Percentiles rank a stretch among this genome's conserved stretches.
These are phyloP conservation scores for Eremobia ochroleuca DNA, from an alignment of 2,888 invertebrate genomes.

Conservation along the genomic window DNA sequence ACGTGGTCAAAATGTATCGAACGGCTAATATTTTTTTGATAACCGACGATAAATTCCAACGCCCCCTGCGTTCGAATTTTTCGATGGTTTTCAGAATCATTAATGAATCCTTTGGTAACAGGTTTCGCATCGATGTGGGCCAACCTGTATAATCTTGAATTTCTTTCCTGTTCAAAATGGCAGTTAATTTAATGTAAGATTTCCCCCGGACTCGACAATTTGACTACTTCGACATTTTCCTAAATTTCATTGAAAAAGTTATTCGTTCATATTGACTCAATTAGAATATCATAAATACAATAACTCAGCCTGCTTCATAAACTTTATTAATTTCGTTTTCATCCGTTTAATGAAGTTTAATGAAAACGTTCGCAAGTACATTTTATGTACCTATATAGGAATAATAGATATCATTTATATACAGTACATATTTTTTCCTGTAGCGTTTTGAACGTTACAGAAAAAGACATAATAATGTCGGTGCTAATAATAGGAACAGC, in stretches of 20 bases:
- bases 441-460: neutral
- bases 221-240: slow-evolving; percentile 15
- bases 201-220: slow-evolving; percentile 14
- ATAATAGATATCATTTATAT: slow-evolving; percentile 1
- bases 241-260: slow-evolving; percentile 20
- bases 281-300: slow-evolving; percentile 46
- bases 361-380: slow-evolving; percentile 9
- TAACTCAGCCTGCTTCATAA: slow-evolving; percentile 24
- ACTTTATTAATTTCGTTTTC: slow-evolving; percentile 50
- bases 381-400: neutral
- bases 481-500: neutral
- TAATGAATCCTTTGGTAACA: no score
- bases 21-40: neutral
- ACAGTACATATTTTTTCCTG: no score
- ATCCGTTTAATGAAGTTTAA: slow-evolving; percentile 9
- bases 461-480: slow-evolving; percentile 9
- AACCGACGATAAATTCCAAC: no score
- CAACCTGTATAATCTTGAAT: neutral
- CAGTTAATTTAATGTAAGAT: slow-evolving; percentile 4
- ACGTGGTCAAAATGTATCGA: neutral
- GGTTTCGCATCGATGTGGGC: no score
- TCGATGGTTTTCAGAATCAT: no score
- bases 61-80: no score
- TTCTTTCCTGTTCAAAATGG: neutral
- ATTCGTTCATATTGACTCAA: slow-evolving; percentile 29